Percentiles rank a stretch among this genome's conserved stretches.
Conservation (phyloP, 2,797 vertebrate genomes). For the Carduelis carduelis region DNA sequence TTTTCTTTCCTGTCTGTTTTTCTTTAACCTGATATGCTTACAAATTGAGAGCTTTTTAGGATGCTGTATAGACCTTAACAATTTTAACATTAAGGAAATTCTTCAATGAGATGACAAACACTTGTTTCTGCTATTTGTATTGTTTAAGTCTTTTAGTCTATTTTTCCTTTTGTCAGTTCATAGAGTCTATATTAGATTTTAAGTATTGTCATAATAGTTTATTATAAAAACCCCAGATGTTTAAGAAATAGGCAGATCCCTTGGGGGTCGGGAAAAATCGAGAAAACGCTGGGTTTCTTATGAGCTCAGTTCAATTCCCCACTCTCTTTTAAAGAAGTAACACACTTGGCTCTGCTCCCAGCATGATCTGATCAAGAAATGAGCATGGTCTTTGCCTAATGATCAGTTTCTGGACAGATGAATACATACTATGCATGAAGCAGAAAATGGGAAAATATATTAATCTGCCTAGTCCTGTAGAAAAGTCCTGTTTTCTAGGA, state of each 20-base stretch:
- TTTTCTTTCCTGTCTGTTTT: not conserved
- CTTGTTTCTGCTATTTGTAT: slow-evolving; percentile 3
- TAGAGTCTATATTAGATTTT: not conserved
- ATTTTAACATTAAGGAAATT: not conserved
- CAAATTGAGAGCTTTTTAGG: not conserved
- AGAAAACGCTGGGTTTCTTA: slow-evolving; percentile 17
- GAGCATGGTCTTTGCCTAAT: slow-evolving; percentile 4
- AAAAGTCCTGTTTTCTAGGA: not conserved
- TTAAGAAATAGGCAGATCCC: slow-evolving; percentile 2
- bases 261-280: not conserved
- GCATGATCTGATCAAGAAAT: slow-evolving; percentile 39
- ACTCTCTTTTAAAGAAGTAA: slow-evolving; percentile 41
- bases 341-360: slow-evolving; percentile 10
- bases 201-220: slow-evolving; percentile 29
- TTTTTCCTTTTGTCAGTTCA: slow-evolving; percentile 5
- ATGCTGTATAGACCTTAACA: not conserved
- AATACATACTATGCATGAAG: not conserved
- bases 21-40: not conserved
- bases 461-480: not conserved
- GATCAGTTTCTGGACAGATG: slow-evolving; percentile 25
- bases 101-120: not conserved
- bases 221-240: not conserved
- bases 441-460: not conserved
- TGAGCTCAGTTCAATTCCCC: slow-evolving; percentile 1
- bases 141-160: not conserved